These are phyloP conservation scores for Chrysolina haemoptera DNA, from an alignment of 2,888 invertebrate genomes.

Conservation along the genomic window DNA sequence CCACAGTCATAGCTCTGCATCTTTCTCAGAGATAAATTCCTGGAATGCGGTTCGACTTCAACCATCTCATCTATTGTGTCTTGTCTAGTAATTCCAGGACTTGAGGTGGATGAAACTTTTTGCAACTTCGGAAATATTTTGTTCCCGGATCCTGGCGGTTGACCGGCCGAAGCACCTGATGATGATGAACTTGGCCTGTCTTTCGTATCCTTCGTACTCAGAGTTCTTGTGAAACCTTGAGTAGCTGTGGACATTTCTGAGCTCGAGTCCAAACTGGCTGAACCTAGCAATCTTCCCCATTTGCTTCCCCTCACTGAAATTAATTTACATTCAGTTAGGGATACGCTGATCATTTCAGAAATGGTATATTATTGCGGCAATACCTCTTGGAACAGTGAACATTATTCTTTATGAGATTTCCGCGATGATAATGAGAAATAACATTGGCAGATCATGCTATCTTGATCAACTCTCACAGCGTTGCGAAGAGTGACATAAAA, in stretches of 20 bases:
- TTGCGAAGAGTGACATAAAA: too few species aligned
- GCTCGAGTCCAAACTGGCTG: slow-evolving; percentile 83
- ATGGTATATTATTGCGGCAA: too few species aligned
- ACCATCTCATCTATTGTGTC: slow-evolving; percentile 84
- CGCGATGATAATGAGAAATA: too few species aligned
- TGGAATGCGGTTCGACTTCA: slow-evolving; percentile 60
- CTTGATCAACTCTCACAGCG: too few species aligned
- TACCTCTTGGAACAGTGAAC: too few species aligned
- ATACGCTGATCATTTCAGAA: neutral
- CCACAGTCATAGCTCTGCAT: slow-evolving; percentile 81
- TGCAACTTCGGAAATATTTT: slow-evolving; percentile 81
- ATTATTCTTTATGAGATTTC: too few species aligned
- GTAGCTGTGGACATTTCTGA: slow-evolving; percentile 73
- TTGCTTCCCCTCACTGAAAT: slow-evolving; percentile 75
- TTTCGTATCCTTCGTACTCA: slow-evolving; percentile 72
- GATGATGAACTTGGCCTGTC: slow-evolving; percentile 69
- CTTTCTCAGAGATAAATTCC: slow-evolving; percentile 73
- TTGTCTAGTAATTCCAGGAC: slow-evolving; percentile 75
- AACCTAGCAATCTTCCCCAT: slow-evolving; percentile 88
- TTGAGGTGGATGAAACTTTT: slow-evolving; percentile 73
- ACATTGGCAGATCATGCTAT: too few species aligned
- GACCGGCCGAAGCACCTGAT: slow-evolving; percentile 65
- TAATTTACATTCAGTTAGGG: neutral
- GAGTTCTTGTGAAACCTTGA: slow-evolving; percentile 71
- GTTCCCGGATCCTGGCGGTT: slow-evolving; percentile 69